Evolutionary conservation across 2,888 invertebrate genomes (phyloP), one percentile per base, ranked within the genome.

Genomic region (Perdita meconis): DNA sequence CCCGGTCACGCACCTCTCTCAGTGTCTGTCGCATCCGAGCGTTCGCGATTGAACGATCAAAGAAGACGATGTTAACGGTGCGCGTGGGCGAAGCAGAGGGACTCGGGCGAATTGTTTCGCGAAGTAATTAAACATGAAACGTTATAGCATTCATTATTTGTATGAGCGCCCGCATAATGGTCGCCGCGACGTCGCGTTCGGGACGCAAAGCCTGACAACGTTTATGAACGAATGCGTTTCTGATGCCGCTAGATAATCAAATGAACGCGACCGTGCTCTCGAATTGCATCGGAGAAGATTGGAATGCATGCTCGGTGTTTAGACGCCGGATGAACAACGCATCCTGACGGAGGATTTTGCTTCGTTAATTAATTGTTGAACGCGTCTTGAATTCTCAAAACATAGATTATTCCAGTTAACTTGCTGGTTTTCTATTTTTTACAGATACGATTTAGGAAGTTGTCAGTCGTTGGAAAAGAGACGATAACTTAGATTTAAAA

Each of bases 71-170:
- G n/a, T n/a, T 8, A 8, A 19, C 22, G 19, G 3, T 19, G 2
- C 8, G 2, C 22, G 50, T 24, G 22, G 8, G 30, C 22, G 42
- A 12, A 26, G n/a, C n/a, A n/a, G n/a, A n/a, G n/a, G n/a, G n/a
- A n/a, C n/a, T n/a, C 30, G 2, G 30, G 22, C 22, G 19, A 47
- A 47, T 19, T 47, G 47, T 72, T 53, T 38, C 36, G 38, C 44
- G 22, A 56, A 68, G 51, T 60, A 72, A 72, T 68, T 38, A 68
- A 72, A 68, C 68, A 59, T 60, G 53, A 16, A 12, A 22, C 22
- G 22, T 38, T 26, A 2, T 19, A 30, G 19, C 1, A 40, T 50
- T 57, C 68, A 16, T 68, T 38, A 38, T 60, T 38, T 22, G 6
- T 13, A 10, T n/a, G 2, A n/a, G 16, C 6, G 10, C 16, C 19